A percentile compares a stretch with the other conserved stretches of the same genome.
Conservation (phyloP, 1,140 invertebrate genomes). For the Drosophila azteca region DNA sequence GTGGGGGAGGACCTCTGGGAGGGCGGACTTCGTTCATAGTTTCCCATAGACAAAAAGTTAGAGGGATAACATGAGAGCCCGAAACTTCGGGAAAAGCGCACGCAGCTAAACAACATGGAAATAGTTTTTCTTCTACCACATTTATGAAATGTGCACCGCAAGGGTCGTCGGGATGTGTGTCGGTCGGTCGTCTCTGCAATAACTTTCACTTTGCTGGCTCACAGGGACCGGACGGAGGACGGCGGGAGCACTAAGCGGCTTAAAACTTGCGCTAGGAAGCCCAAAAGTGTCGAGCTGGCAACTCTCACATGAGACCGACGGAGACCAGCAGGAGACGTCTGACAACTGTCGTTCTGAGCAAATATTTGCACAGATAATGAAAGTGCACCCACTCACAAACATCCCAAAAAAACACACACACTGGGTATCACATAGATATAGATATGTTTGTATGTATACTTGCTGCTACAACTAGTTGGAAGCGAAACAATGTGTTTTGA, state of each 20-base stretch:
- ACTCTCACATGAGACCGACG: conserved; percentile 36
- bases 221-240: not conserved
- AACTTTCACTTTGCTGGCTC: conserved; percentile 64
- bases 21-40: not conserved
- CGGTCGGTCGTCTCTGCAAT: conserved; percentile 42
- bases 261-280: conserved; percentile 65
- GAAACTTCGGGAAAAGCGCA: conserved; percentile 73
- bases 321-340: conserved; percentile 46
- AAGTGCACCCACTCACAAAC: conserved; percentile 37
- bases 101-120: conserved; percentile 61
- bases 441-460: not conserved
- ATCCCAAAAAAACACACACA: conserved; percentile 1
- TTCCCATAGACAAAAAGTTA: conserved; percentile 48
- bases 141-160: conserved; percentile 78
- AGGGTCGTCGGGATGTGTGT: conserved; percentile 22
- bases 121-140: conserved; percentile 73
- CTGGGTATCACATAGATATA: not conserved
- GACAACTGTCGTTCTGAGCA: conserved; percentile 65
- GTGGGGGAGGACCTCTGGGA: not conserved
- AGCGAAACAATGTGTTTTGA: conserved; percentile 41
- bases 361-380: conserved; percentile 79
- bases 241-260: conserved; percentile 59
- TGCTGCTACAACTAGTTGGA: conserved; percentile 7
- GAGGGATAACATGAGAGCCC: conserved; percentile 38
- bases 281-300: conserved; percentile 71